These are phyloP conservation scores for Stichodactyla helianthus DNA, from an alignment of 64 coral and sea anemone species.

Conservation along the genomic window DNA sequence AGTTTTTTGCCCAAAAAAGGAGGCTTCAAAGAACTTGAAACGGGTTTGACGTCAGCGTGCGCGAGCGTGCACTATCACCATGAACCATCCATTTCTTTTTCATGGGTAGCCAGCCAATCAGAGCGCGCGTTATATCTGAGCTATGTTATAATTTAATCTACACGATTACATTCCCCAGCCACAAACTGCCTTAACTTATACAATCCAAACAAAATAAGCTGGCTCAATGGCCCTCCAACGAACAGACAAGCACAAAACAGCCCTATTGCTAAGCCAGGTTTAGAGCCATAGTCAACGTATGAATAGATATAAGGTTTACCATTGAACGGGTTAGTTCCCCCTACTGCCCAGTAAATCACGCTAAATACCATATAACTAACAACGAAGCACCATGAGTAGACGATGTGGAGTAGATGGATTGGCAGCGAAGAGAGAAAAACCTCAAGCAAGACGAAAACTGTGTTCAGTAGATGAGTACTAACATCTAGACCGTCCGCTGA, in stretches of 20 bases:
- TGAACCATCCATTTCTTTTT: too few species aligned
- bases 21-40: too few species aligned
- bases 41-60: too few species aligned
- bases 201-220: slow-evolving; percentile 58
- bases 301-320: slow-evolving; percentile 51
- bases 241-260: slow-evolving; percentile 38
- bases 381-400: slow-evolving; percentile 54
- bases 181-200: slow-evolving; percentile 59
- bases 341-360: slow-evolving; percentile 62
- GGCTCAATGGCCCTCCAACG: slow-evolving; percentile 41
- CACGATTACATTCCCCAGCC: neutral
- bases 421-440: slow-evolving; percentile 45
- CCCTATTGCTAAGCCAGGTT: slow-evolving; percentile 48
- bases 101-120: too few species aligned
- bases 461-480: slow-evolving; percentile 52
- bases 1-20: too few species aligned
- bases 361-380: slow-evolving; percentile 35
- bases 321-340: slow-evolving; percentile 36
- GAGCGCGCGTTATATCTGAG: too few species aligned
- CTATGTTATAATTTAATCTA: neutral
- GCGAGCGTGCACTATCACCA: too few species aligned
- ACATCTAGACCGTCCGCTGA: slow-evolving; percentile 44
- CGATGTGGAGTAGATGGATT: slow-evolving; percentile 50
- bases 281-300: slow-evolving; percentile 44
- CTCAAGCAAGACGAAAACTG: slow-evolving; percentile 58